Evolutionary conservation across 1,140 invertebrate species (phyloP), one percentile per base, ranked within the genome.

Genomic region (Ganaspis sp.): DNA sequence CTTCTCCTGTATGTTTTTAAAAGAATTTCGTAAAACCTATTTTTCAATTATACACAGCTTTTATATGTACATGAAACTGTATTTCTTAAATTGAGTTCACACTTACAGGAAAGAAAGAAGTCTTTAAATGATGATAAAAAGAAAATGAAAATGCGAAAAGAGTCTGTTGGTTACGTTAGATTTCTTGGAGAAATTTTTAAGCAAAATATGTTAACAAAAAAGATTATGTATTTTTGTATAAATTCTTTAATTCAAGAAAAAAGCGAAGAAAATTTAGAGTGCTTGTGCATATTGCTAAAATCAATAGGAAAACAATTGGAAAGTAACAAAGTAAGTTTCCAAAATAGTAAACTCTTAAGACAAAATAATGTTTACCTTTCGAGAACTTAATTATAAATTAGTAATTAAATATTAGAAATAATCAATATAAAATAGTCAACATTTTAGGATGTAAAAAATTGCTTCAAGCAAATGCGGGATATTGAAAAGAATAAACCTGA

Each of bases 151-250:
- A 92, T 96, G 70, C 93, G 96, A 77, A 93, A 95, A 85, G 94
- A 96, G 87, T 97, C 96, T 23, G 94, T 97, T 58, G 97, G 97
- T 82, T 97, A 97, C 87, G 96, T 97, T 72, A 93, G 95, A 90
- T 95, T 97, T 91, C 94, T 96, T 92, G 97, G 97, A 76, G 98
- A 99, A 92, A 92, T 99, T 9, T 99, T 96, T 86, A 99, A 98
- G 91, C 93, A 97, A 81, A 94, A 95, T 76, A 98, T 99, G 95
- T 91, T 99, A 26, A 98, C 96, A 0, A 92, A 93, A 0, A 95
- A 95, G 82, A 98, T 99, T 80, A 99, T 99, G 95, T 93, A 95
- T 78, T 93, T 94, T 70, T 99, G 98, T 90, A 94, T 98, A 79
- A 92, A 93, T 49, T 94, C 95, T 74, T 92, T 99, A 71, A 90